Percentiles rank a stretch among this genome's conserved stretches.
phyloP scores from a whole-genome alignment of 2,113 vertebrate species.

The Alethe diademata region DNA sequence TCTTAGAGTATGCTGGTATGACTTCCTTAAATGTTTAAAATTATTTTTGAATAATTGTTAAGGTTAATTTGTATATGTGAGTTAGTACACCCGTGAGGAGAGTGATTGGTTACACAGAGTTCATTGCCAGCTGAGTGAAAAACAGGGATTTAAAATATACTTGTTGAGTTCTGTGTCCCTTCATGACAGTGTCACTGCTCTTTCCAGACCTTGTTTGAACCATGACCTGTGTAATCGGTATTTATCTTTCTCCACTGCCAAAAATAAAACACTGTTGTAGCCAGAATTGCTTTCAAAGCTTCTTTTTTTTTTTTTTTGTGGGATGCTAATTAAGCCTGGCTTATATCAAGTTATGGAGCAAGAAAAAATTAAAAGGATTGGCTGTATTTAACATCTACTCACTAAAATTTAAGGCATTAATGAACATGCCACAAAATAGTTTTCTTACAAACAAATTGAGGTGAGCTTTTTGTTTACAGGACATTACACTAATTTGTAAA shows the following conservation, averaged over 20 bases:
- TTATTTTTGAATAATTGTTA: not conserved
- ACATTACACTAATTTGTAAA: not conserved
- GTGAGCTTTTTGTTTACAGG: not conserved
- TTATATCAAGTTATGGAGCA: not conserved
- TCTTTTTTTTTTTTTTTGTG: not conserved
- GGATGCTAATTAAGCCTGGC: not conserved
- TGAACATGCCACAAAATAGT: not conserved
- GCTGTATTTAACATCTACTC: not conserved
- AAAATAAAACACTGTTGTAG: not conserved
- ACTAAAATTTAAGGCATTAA: not conserved
- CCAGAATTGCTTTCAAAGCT: not conserved
- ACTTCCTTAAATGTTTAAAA: not conserved
- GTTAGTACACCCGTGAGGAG: not conserved
- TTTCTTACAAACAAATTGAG: not conserved
- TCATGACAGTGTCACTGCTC: not conserved
- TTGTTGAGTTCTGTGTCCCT: fast-evolving
- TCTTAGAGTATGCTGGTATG: not conserved
- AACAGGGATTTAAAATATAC: not conserved
- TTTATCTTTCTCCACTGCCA: not conserved
- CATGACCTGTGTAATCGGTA: not conserved
- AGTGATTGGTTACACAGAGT: not conserved
- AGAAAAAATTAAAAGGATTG: not conserved
- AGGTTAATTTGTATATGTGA: not conserved
- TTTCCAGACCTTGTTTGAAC: not conserved
- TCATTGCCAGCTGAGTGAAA: not conserved